Evolutionary conservation across 1,140 invertebrate genomes (phyloP).

Genomic region (Tenebrio molitor): DNA sequence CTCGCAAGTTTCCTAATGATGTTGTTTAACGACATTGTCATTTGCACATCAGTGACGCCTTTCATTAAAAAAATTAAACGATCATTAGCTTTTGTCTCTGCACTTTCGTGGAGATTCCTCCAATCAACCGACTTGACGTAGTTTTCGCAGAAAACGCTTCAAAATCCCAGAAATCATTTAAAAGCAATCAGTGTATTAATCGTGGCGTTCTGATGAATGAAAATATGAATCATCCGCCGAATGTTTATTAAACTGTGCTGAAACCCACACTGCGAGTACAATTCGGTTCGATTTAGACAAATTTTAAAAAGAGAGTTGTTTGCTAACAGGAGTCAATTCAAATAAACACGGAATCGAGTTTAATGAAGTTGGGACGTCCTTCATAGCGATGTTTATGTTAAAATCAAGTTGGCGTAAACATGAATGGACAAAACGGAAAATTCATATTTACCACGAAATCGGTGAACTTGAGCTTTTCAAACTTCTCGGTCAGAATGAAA

Average conservation of each 20-base stretch:
- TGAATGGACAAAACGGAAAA: background rate
- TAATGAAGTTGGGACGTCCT: slow-evolving; percentile 20
- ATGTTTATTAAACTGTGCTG: background rate
- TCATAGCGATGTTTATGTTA: slow-evolving; percentile 1
- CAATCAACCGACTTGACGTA: too few relatives aligned
- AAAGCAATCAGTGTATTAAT: too few relatives aligned
- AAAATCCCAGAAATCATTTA: background rate
- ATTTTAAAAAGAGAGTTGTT: too few relatives aligned
- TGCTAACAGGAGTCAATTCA: background rate
- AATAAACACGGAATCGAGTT: slow-evolving; percentile 17
- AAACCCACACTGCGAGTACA: too few relatives aligned
- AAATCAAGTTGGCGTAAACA: background rate
- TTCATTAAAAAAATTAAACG: slow-evolving; percentile 6
- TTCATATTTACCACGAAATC: slow-evolving; percentile 49
- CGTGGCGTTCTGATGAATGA: background rate
- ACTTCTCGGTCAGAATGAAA: slow-evolving; percentile 46
- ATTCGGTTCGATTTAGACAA: too few relatives aligned
- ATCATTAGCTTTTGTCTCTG: too few relatives aligned
- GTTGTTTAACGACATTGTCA: slow-evolving; percentile 19
- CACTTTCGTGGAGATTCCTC: too few relatives aligned
- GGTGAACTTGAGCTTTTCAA: slow-evolving; percentile 45
- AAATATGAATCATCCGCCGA: background rate
- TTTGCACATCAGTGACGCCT: slow-evolving; percentile 7
- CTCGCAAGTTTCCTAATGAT: background rate
- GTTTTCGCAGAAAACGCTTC: background rate